Base-by-base conservation (phyloP, 1,140 invertebrate genomes). In the Parapsyche elsis region DNA sequence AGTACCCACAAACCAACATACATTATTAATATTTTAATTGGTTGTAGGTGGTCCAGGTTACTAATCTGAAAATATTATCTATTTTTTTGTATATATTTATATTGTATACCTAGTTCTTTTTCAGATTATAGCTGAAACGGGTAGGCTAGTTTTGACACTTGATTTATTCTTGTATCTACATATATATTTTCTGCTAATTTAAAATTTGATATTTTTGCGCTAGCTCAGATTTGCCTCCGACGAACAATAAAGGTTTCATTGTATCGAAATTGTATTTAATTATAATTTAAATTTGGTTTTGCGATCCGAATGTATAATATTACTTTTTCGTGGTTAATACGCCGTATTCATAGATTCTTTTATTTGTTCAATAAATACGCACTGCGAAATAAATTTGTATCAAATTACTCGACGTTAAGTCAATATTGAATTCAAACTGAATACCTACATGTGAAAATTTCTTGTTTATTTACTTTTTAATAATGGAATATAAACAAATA, bases 341-440 rank as follows among this genome's bases (percentile, higher is more conserved):
- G n/a, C 57, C 14, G 16, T n/a, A 24, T 19, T 26, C 2, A 19
- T 10, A 21, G n/a, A 59, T 10, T 26, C 64, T 24, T 5, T 67
- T 67, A 21, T 61, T 67, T 67, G 21, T 23, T 67, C 24, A 23
- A 67, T 24, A n/a, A 67, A 67, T 67, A 26, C 64, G 24, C 26
- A 67, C 26, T 14, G 24, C 10, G 24, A 12, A 26, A 67, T 67
- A 9, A 26, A 67, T 19, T 67, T 9, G n/a, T 67, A 67, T 67
- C 64, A 23, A 67, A 67, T 67, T 67, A 9, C 64, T 67, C 21
- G 19, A 67, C 9, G 5, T 26, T 14, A 19, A 61, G 21, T 67
- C 64, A 26, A 67, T 67, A 26, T 67, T 67, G 64, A 67, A 67
- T 67, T 67, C 9, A 26, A 14, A 30, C 64, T 4, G 64, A 67